These are phyloP conservation scores for Limnodromus scolopaceus DNA, from an alignment of 2,797 vertebrate species.

Conservation along the genomic window DNA sequence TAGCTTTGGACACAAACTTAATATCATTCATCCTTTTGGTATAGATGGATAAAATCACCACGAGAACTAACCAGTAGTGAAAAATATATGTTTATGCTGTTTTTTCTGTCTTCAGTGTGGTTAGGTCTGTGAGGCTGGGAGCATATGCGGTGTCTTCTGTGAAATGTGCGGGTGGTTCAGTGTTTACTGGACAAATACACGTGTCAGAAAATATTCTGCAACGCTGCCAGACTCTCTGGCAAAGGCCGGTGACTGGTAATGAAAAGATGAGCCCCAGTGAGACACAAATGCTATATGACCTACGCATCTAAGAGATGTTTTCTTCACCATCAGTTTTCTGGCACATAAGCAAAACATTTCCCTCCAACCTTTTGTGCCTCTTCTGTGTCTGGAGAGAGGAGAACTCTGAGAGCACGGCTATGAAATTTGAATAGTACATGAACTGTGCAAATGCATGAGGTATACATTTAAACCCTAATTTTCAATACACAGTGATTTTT, in stretches of 20 bases:
- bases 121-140: background rate
- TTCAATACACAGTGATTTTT: background rate
- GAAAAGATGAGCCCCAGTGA: background rate
- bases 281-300: background rate
- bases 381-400: background rate
- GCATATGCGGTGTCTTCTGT: background rate
- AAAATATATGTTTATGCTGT: background rate
- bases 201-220: background rate
- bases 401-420: background rate
- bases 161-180: background rate
- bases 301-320: rapidly evolving
- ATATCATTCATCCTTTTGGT: background rate
- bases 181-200: background rate
- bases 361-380: background rate
- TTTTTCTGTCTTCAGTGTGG: rapidly evolving
- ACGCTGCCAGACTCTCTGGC: background rate
- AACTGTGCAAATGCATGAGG: background rate
- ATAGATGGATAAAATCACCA: background rate
- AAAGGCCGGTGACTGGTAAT: background rate
- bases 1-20: background rate
- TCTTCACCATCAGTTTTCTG: background rate
- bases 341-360: background rate
- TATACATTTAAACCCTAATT: background rate
- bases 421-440: background rate
- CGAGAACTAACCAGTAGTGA: background rate